Evolutionary conservation across 2,113 vertebrate genomes (phyloP), one percentile per base, ranked within the genome.

Genomic region (Cyprinodon variegatus): DNA sequence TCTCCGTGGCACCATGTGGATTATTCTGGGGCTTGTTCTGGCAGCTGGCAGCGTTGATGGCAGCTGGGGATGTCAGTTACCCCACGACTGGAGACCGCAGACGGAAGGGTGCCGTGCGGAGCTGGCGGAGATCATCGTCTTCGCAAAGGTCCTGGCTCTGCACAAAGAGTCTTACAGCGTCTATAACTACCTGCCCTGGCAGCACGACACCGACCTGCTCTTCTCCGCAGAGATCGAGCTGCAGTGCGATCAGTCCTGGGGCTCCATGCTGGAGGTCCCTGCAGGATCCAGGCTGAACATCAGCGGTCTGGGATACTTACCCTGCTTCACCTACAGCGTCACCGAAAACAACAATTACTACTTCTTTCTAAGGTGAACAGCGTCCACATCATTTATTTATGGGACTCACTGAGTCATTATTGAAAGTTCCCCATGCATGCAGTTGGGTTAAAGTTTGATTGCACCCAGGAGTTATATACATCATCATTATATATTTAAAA

Each of bases 211-310:
- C 1, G 94, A 94, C 71, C 90, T 95, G 22, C 93, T 96, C 69
- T 96, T 92, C 84, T 93, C 94, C 3, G 95, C 95, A 0, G 95
- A 96, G 90, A 95, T 96, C 62, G 95, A 96, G 92, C 89, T 96
- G 78, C 86, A 92, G 77, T 96, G 95, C 76, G 95, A 96, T 85
- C 95, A 96, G 89, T 94, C 95, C 39, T 96, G 95, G 95, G 95
- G 95, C 65, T 95, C 94, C 91, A 96, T 95, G 95, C 86, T 96
- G 88, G 95, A 95, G 91, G 93, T 96, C 36, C 95, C 95, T 3
- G 92, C 95, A 4, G 95, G 95, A 8, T 95, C 95, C 83, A 86
- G 94, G 85, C 95, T 96, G 39, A 96, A 96, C 79, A 92, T 96
- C 79, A 95, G 94, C 29, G 95, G 95, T 37, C 87, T 96, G 68